Evolutionary conservation across 1,140 invertebrate species (phyloP).

Genomic region (Drosophila triauraria): DNA sequence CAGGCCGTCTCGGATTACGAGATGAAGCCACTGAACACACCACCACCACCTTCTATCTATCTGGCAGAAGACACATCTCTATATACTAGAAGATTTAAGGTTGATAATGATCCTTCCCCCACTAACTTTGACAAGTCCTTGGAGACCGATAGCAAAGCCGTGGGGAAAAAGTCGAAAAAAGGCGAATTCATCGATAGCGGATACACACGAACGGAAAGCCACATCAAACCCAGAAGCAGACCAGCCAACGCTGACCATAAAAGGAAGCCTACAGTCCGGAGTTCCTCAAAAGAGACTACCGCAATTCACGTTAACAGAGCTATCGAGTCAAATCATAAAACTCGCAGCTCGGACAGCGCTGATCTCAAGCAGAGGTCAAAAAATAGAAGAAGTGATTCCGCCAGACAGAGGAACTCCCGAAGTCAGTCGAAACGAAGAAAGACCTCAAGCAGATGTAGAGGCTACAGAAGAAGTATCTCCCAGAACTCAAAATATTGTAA

Average conservation of each 20-base stretch:
- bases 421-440: not conserved
- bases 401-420: not conserved
- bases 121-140: not conserved
- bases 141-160: not conserved
- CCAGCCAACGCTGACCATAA: not conserved
- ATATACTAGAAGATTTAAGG: slow-evolving; percentile 23
- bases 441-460: not conserved
- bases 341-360: not conserved
- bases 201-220: no score
- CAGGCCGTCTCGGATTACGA: not conserved
- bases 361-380: not conserved
- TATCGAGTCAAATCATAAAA: no score
- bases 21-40: not conserved
- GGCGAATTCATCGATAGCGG: no score
- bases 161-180: not conserved
- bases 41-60: slow-evolving; percentile 27
- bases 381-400: not conserved
- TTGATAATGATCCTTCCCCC: not conserved
- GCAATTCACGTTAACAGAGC: not conserved
- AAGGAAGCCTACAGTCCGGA: not conserved
- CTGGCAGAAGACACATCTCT: slow-evolving; percentile 23
- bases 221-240: not conserved
- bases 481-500: not conserved
- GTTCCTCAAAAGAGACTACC: no score
- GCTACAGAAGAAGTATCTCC: not conserved